A percentile compares a stretch with the other conserved stretches of the same genome.
Conservation (phyloP, 2,888 invertebrate species). For the Oscheius sp. region DNA sequence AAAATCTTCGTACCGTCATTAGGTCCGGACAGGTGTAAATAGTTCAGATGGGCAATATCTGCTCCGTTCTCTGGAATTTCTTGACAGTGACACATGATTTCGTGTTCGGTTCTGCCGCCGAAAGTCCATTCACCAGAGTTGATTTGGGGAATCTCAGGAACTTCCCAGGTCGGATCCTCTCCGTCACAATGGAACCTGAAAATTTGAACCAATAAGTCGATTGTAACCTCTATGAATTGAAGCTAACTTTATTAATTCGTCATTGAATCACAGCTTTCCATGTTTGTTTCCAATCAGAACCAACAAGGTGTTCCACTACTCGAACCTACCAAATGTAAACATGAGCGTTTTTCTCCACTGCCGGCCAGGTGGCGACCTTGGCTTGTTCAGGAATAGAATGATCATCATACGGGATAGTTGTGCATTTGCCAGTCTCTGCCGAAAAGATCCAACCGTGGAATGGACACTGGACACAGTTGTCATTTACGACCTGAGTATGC, state of each 20-base stretch:
- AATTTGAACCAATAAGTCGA: neutral
- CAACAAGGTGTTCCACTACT: neutral
- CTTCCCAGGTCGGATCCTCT: slow-evolving; percentile 81
- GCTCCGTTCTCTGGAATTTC: slow-evolving; percentile 92
- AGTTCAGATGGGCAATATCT: slow-evolving; percentile 84
- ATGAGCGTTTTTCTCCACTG: slow-evolving; percentile 81
- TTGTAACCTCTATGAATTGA: too few species aligned
- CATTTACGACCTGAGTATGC: slow-evolving; percentile 73
- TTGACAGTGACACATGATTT: slow-evolving; percentile 75
- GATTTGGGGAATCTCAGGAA: slow-evolving; percentile 79
- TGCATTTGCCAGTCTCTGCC: slow-evolving; percentile 82
- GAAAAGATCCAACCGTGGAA: slow-evolving; percentile 89
- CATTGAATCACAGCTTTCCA: too few species aligned
- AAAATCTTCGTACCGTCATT: slow-evolving; percentile 31
- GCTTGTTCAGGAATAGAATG: slow-evolving; percentile 79
- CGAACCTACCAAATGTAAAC: slow-evolving; percentile 82
- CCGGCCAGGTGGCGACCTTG: slow-evolving; percentile 81
- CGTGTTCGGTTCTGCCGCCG: slow-evolving; percentile 84
- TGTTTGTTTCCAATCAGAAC: too few species aligned
- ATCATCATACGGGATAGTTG: slow-evolving; percentile 82
- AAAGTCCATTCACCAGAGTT: slow-evolving; percentile 79
- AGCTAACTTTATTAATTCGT: too few species aligned
- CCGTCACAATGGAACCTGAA: slow-evolving; percentile 81
- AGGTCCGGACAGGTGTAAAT: slow-evolving; percentile 79
- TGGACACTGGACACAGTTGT: slow-evolving; percentile 86